Conservation (phyloP, 2,113 vertebrate genomes). For the Equus quagga region DNA sequence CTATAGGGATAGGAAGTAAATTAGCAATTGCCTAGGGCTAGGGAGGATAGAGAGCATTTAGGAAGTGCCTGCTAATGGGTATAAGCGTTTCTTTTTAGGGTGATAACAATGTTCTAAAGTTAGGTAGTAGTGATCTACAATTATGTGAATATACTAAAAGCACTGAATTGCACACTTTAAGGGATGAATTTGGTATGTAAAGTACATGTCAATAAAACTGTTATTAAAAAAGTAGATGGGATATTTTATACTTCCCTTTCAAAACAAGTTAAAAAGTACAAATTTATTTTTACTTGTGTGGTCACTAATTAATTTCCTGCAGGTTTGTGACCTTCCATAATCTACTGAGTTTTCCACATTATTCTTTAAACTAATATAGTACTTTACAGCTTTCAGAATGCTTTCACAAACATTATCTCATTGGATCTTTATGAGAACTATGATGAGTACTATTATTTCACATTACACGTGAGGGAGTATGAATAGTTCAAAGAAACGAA, state of each 20-base stretch:
- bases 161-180: neutral
- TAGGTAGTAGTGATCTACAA: neutral
- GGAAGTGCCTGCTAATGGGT: neutral
- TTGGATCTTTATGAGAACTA: neutral
- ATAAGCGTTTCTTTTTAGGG: neutral
- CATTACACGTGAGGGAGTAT: neutral
- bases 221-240: neutral
- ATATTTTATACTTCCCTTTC: neutral
- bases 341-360: neutral
- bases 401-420: neutral
- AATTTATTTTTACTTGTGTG: neutral
- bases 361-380: neutral
- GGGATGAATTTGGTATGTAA: neutral
- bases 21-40: neutral
- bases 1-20: neutral
- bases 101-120: conserved; percentile 17
- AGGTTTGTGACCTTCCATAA: neutral
- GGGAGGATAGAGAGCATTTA: neutral
- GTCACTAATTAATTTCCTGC: neutral
- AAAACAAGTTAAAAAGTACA: conserved; percentile 23
- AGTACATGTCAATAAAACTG: neutral
- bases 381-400: neutral
- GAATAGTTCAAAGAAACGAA: neutral
- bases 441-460: neutral
- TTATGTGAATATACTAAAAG: conserved; percentile 14